Evolutionary conservation across 2,888 invertebrate genomes (phyloP), one percentile per base, ranked within the genome.

Genomic region (Gerris lacustris): DNA sequence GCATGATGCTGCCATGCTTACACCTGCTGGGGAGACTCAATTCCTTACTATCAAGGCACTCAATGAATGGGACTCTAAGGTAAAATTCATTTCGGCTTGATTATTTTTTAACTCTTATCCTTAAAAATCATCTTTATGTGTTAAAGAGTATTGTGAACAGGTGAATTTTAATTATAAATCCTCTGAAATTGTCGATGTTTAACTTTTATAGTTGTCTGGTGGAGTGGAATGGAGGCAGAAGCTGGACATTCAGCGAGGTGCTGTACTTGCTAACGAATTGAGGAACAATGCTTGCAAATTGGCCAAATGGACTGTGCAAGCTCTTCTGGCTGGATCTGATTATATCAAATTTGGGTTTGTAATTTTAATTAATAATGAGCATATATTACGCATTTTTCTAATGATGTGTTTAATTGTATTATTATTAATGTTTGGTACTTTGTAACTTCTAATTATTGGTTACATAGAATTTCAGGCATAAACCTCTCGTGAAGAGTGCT

Each of bases 261-360:
- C 99, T 7, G 98, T 99, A 7, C 83, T 99, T 69, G 99, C 99
- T 18, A 97, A 98, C 78, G 99, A 99, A 81, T 83, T 99, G 75
- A 88, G 98, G 76, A 99, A 99, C 82, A 99, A 99, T 83, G 94
- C 96, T n/a, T 97, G 96, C 84, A 99, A 99, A 82, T 84, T 99
- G 73, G 98, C 98, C 74, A 99, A 98, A 80, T 99, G 99, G 98
- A 98, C 98, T 0, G 94, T 96, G 0, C 94, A 91, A 83, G 92
- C 96, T 6, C 83, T 96, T 7, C 84, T 97, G 18, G 96, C 97
- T 71, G 96, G 97, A 47, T 96, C 96, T 6, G 96, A 98, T 83
- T 94, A 96, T 81, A 88, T 99, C 77, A 99, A 99, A 83, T 94
- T 99, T 82, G 99, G 98, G 78, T 86, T 78, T 74, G 78, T 31